Base-by-base conservation (phyloP, 2,113 vertebrate genomes). In the Stigmatopora nigra region DNA sequence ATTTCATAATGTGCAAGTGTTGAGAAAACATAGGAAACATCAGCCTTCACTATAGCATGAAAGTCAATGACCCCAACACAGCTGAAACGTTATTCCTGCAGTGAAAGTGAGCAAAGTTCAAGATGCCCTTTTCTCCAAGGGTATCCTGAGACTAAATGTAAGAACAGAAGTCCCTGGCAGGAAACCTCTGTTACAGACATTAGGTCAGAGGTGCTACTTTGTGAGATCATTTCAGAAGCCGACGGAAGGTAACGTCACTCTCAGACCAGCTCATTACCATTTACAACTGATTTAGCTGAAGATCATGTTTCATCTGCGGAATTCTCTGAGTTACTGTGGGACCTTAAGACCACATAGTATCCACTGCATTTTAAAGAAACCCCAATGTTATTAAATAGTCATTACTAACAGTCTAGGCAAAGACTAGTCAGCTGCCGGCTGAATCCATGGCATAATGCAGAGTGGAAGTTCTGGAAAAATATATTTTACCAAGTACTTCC, bases 341-440 rank as follows among this genome's bases (percentile, higher is more conserved):
- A 68, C 59, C 79, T 81, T 1, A 73, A 77, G 59, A 85, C 84
- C 87, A 79, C 77, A 82, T 74, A 75, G 67, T 82, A 75, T 83
- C 73, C 80, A 83, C 79, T 77, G 77, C 70, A 77, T 78, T 79
- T 75, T 55, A 69, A 85, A 77, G 81, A 87, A 83, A 80, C 69
- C 69, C 9, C 70, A 52, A 65, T 81, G 68, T 71, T 82, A 87
- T 86, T 65, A 71, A 84, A 64, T 15, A 22, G 65, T 75, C 65
- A 58, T 63, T 61, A 63, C 67, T 78, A 79, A 86, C 79, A 69
- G 75, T 75, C 53, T 78, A 75, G 78, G 75, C 77, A 73, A 31
- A 84, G 69, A 67, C 75, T 61, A 58, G 64, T 85, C 79, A 75
- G 73, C 82, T 86, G 85, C 58, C 69, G n/a, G 7, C 70, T 68